phyloP scores from a whole-genome alignment of 2,797 vertebrate genomes.

The Sebastes itinus region DNA sequence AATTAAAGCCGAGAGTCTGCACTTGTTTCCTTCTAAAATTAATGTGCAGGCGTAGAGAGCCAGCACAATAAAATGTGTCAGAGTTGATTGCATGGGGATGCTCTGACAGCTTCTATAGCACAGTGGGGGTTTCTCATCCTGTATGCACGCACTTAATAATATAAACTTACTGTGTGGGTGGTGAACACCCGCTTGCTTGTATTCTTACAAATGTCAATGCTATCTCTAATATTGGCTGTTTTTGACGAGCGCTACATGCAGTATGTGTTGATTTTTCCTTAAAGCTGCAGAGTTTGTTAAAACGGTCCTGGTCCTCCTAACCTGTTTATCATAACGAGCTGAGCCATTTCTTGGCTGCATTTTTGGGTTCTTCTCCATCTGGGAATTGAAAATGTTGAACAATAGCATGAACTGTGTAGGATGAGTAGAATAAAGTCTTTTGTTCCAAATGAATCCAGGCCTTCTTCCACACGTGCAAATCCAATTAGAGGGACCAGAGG shows the following conservation, averaged over 20 bases:
- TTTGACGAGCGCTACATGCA: not conserved
- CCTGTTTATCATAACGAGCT: not conserved
- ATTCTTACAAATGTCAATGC: not conserved
- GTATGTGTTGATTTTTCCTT: not conserved
- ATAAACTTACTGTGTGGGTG: not conserved
- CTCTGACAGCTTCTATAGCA: not conserved
- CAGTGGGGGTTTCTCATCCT: not conserved
- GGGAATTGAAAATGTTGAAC: conserved; percentile 4
- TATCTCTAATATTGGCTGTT: not conserved
- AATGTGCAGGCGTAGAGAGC: not conserved
- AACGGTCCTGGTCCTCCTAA: not conserved
- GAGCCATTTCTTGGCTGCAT: not conserved
- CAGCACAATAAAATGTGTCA: not conserved
- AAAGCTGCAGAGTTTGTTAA: not conserved
- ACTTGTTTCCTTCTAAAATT: not conserved
- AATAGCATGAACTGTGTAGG: conserved; percentile 15
- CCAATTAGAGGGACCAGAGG: conserved; percentile 61
- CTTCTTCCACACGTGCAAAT: conserved; percentile 57
- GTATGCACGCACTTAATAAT: not conserved
- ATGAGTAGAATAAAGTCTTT: conserved; percentile 37
- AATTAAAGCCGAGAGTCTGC: not conserved
- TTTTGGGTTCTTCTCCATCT: not conserved
- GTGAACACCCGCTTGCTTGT: not conserved
- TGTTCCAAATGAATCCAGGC: conserved; percentile 55
- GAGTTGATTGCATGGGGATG: not conserved